These are phyloP conservation scores for Sylvietta virens DNA, from an alignment of 2,113 vertebrate species.

Conservation along the genomic window DNA sequence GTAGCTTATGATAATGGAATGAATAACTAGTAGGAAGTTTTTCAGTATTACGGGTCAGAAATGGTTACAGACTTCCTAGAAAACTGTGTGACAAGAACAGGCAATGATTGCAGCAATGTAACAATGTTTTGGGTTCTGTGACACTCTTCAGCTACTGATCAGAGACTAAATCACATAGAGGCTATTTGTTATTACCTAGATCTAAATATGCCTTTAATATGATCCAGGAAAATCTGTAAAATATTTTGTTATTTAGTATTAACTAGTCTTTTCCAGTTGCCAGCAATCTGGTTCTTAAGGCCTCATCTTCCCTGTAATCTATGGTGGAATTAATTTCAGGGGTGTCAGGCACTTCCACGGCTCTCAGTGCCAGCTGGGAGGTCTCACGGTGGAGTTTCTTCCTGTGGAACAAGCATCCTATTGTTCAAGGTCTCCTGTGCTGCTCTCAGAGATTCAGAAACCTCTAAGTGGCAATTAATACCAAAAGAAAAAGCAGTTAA, in stretches of 20 bases:
- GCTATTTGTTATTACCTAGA: not conserved
- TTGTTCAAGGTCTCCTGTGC: not conserved
- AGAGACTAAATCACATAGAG: not conserved
- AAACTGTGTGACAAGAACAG: not conserved
- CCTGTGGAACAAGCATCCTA: not conserved
- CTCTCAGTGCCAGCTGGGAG: not conserved
- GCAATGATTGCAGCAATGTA: not conserved
- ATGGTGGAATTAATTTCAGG: not conserved
- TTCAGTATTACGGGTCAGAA: not conserved
- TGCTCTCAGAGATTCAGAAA: not conserved
- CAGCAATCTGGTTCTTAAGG: not conserved
- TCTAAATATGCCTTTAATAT: not conserved
- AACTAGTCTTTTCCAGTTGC: not conserved
- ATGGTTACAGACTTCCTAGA: not conserved
- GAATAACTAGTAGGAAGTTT: not conserved
- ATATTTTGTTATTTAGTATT: not conserved
- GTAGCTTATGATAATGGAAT: not conserved
- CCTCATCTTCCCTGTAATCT: not conserved
- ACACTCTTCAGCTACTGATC: not conserved
- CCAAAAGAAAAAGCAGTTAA: not conserved
- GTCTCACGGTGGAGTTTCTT: not conserved
- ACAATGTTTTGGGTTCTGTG: not conserved
- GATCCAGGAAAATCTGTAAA: not conserved
- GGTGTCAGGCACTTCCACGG: not conserved
- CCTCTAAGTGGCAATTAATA: not conserved